These are phyloP conservation scores for Isaurus tuberculatus DNA, from an alignment of 92 coral and sea anemone species.

Conservation along the genomic window DNA sequence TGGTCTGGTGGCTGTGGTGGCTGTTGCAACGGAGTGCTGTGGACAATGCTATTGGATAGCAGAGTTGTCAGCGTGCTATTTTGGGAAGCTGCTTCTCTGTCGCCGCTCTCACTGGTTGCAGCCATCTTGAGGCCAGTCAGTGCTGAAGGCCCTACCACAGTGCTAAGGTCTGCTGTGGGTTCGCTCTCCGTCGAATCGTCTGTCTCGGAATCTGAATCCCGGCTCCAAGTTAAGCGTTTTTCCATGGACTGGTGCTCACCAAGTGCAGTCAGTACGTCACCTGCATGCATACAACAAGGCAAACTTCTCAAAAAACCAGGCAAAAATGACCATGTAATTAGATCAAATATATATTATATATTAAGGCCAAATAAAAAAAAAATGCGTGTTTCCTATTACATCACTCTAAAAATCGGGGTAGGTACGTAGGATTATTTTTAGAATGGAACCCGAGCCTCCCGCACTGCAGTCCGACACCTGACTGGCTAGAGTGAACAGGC, in stretches of 20 bases:
- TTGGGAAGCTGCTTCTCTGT: neutral
- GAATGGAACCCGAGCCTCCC: too few relatives aligned
- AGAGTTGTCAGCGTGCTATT: neutral
- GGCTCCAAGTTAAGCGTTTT: neutral
- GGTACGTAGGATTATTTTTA: too few relatives aligned
- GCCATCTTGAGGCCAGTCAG: neutral
- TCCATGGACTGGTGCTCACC: neutral
- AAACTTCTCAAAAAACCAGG: neutral
- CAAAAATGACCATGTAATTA: neutral
- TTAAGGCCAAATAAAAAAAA: too few relatives aligned
- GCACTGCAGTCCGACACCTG: too few relatives aligned
- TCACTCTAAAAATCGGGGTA: too few relatives aligned
- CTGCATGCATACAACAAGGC: slow-evolving; percentile 4
- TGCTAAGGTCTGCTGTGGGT: neutral
- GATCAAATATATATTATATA: too few relatives aligned
- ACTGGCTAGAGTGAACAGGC: too few relatives aligned
- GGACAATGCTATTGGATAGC: neutral
- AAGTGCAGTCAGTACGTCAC: neutral
- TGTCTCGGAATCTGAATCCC: neutral
- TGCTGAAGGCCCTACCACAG: neutral
- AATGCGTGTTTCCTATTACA: too few relatives aligned
- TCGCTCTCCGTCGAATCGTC: neutral
- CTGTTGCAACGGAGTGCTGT: too few relatives aligned
- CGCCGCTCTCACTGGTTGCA: neutral
- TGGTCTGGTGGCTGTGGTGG: neutral